phyloP scores from a whole-genome alignment of 2,797 vertebrate genomes.

The Halcyon smyrnensis region DNA sequence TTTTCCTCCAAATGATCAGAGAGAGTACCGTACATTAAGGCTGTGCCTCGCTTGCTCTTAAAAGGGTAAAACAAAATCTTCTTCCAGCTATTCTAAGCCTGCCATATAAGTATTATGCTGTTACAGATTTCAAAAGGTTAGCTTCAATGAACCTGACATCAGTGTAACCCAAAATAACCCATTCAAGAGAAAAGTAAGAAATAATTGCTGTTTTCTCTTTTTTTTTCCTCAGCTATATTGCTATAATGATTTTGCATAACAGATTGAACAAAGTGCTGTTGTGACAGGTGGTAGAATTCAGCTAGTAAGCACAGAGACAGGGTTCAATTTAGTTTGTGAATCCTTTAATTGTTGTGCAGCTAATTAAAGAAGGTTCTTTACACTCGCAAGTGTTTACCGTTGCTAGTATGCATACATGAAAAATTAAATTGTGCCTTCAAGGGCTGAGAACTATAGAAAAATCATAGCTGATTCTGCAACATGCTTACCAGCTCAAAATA shows the following conservation, averaged over 20 bases:
- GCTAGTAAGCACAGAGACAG: constrained; percentile 96
- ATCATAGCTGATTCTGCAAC: constrained; percentile 88
- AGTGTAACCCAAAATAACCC: constrained; percentile 96
- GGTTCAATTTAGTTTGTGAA: constrained; percentile 99
- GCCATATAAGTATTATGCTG: constrained; percentile 81
- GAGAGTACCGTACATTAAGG: constrained; percentile 54
- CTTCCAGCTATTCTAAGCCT: constrained; percentile 69
- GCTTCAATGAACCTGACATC: constrained; percentile 92
- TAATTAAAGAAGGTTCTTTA: constrained; percentile 98
- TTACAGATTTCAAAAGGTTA: constrained; percentile 87
- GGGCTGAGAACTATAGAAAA: constrained; percentile 89
- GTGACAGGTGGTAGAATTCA: constrained; percentile 99
- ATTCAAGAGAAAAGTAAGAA: constrained; percentile 97
- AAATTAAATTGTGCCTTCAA: constrained; percentile 92
- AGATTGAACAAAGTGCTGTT: constrained; percentile 96
- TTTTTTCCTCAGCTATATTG: constrained; percentile 89
- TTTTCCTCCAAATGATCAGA: constrained; percentile 69
- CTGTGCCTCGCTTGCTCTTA: constrained; percentile 57
- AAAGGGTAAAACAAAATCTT: constrained; percentile 73
- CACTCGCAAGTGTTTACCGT: constrained; percentile 92
- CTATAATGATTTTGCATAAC: constrained; percentile 98
- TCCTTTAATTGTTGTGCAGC: constrained; percentile 99
- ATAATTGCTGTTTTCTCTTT: constrained; percentile 99
- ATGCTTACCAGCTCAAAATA: constrained; percentile 89
- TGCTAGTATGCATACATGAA: constrained; percentile 91